These are phyloP conservation scores for Leuciscus waleckii DNA, from an alignment of 2,797 vertebrate genomes.

Conservation along the genomic window DNA sequence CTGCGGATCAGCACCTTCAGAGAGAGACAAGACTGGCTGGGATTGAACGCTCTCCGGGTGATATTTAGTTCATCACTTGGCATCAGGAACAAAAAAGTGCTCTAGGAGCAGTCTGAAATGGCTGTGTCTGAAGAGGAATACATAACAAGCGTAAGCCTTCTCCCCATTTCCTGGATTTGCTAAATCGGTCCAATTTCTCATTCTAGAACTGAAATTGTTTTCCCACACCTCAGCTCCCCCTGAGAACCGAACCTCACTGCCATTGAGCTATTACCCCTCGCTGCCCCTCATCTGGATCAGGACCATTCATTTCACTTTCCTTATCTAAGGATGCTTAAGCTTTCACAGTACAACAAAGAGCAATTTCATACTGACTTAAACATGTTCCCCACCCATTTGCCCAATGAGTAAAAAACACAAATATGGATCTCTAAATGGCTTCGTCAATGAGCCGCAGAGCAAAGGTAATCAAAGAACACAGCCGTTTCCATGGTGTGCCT, in stretches of 20 bases:
- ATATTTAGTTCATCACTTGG: constrained; percentile 20
- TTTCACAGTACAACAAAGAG: constrained; percentile 55
- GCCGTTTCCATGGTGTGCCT: constrained; percentile 36
- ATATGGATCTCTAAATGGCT: constrained; percentile 60
- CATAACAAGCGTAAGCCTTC: constrained; percentile 33
- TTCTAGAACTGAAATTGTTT: constrained; percentile 51
- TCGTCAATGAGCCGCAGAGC: constrained; percentile 58
- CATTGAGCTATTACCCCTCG: constrained; percentile 34
- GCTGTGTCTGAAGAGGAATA: constrained; percentile 17
- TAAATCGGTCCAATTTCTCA: constrained; percentile 44
- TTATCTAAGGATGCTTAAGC: constrained; percentile 59
- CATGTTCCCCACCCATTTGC: constrained; percentile 47
- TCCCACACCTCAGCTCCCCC: constrained; percentile 52
- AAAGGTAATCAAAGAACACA: constrained; percentile 63
- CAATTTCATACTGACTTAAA: constrained; percentile 65
- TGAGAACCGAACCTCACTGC: constrained; percentile 29
- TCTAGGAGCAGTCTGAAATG: constrained; percentile 10
- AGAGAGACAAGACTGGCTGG: neutral
- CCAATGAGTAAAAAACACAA: constrained; percentile 57
- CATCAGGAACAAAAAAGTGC: constrained; percentile 1
- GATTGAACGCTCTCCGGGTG: neutral
- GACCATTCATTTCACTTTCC: constrained; percentile 59
- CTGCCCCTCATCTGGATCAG: constrained; percentile 42
- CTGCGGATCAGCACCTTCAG: constrained; percentile 85
- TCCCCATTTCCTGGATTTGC: constrained; percentile 37